Base-by-base conservation (phyloP, 2,888 invertebrate species). In the Agrochola lychnidis region DNA sequence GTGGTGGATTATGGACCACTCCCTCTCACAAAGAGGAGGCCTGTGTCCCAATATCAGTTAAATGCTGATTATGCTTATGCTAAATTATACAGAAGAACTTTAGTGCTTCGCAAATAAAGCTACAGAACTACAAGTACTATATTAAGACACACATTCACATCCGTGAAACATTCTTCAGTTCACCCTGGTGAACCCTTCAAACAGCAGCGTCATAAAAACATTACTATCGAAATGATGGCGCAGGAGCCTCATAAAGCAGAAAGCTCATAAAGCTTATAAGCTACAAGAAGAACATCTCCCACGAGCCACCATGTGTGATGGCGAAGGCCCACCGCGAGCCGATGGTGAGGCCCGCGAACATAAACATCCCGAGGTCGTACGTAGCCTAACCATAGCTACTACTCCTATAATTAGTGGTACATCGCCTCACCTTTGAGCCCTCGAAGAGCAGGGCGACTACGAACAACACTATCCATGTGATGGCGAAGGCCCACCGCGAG, bases 381-480 rank as follows among this genome's bases (percentile, higher is more conserved):
- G 83, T 96, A 97, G 73, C 97, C 97, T 93, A 97, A 97, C 97
- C 97, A 98, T 95, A 97, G 97, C 93, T 95, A 97, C 97, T 56
- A n/a, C 22, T 53, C n/a, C 53, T n/a, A 53, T n/a, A 53, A 53
- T 56, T 56, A n/a, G n/a, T n/a, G n/a, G 56, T 56, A 56, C 4
- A 56, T 56, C 56, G 4, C 1, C 81, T 70, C 86, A 97, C 97
- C 95, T 97, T 97, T 4, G 97, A 96, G 0, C 92, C 97, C 89
- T 98, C 98, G 83, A 98, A 98, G 4, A 97, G 89, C 73, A 98
- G 92, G 0, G 98, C 97, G 42, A 98, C 93, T 63, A 97, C 94
- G 86, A 97, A 96, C 67, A 98, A 94, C 67, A 96, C 96, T 66
- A 97, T 91, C 94, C 98, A 98, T 2, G 97, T 97, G 79, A 97